Evolutionary conservation across 2,113 vertebrate species (phyloP), one percentile per base, ranked within the genome.

Genomic region (Malurus alboscapulatus): DNA sequence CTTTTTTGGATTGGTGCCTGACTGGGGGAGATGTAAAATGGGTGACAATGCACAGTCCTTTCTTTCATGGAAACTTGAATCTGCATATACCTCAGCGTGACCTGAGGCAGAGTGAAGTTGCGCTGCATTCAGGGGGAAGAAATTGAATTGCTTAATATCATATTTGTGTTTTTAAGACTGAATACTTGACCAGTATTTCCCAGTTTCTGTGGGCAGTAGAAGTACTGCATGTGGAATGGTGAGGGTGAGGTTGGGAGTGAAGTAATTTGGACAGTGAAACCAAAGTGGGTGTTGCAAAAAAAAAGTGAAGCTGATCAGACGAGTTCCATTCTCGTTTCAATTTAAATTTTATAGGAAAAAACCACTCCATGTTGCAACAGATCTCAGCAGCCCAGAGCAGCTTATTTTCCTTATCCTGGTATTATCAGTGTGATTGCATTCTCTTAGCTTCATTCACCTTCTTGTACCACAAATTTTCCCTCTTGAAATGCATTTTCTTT

Each of bases 401-500:
- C 62, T 78, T 89, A 25, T 84, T 94, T 93, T 87, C 29, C 45
- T 91, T 81, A 59, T 58, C 38, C 36, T 84, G 22, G 36, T 75
- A 21, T 87, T 93, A 63, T 18, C 36, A 57, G 3, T 81, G 45
- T 68, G 38, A 58, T 38, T 84, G 36, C 0, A 1, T 90, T 92
- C 69, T 44, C 42, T 77, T 81, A 57, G 48, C 50, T 87, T 81
- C 45, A 47, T 91, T 93, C 58, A 66, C 58, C 32, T 83, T 62
- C 29, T 72, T 48, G 54, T 75, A 48, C 21, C 22, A 15, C 10
- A 6, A 8, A 86, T 93, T 93, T 90, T 57, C 21, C 47, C n/a
- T 92, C 40, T 24, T 94, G 61, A 84, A 96, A 90, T 59, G 36
- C 34, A 53, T 85, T 88, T 93, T 86, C 42, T 48, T 80, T 78